Evolutionary conservation across 2,888 invertebrate genomes (phyloP), one percentile per base, ranked within the genome.

Genomic region (Chalcis sispes): DNA sequence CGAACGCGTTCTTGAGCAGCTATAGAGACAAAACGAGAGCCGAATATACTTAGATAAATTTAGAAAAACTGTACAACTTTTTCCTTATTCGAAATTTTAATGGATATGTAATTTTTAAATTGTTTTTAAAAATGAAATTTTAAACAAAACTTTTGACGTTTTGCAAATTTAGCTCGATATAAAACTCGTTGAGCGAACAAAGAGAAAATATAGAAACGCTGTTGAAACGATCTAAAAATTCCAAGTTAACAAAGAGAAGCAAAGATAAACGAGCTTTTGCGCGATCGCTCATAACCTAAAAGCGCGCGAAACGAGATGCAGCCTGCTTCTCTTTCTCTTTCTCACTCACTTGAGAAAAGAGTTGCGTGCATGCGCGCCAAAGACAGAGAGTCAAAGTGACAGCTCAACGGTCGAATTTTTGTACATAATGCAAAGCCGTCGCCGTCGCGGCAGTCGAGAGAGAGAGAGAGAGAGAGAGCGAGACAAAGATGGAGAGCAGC

Each of bases 351-450:
- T 27, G 46, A 50, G 64, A 64, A 46, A 10, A 59, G 58, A 65
- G 56, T 62, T 58, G 70, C 69, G 77, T 36, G 20, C 15, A 23
- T 32, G 50, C 42, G 52, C 36, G 62, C 4, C 29, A 32, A 29
- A 32, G 56, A 61, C 23, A 13, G 61, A 67, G 67, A 59, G 58
- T n/a, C 62, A 42, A 50, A 74, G 72, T 74, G 79, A 79, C 74
- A 75, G 77, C 78, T 78, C 74, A 77, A 82, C 81, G 79, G 78
- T 81, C 80, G 81, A 84, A 84, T 82, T 85, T 84, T 83, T 80
- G 82, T 80, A 67, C 64, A 75, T 72, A 72, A 77, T 71, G 77
- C 52, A 50, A 50, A 50, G 50, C 20, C 79, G 75, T 4, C 46
- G 80, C 74, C 77, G 75, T 25, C 58, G 42, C 70, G 77, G 59